Evolutionary conservation across 2,888 invertebrate species (phyloP), one percentile per base, ranked within the genome.

Genomic region (Mechanitis mazaeus): DNA sequence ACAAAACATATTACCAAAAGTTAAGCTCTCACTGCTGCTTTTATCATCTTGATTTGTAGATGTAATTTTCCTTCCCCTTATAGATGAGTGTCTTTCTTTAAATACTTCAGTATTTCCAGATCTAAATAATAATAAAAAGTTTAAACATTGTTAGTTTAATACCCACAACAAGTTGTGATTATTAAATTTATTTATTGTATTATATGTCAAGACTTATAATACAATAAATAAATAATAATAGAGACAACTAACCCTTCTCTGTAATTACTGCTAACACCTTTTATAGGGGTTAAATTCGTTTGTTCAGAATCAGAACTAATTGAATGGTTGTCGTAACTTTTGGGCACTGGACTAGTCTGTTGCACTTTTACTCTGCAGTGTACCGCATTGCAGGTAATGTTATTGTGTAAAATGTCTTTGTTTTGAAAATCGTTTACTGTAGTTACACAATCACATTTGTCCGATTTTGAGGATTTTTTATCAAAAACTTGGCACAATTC

Each of bases 1-100:
- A 31, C 9, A 31, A 9, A 50, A 31, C 20, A 50, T 9, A 28
- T 79, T 82, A 90, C 90, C 88, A 77, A 94, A 93, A 67, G 93
- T 94, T 68, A 96, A 91, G 79, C 96, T 96, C 85, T 96, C 96
- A 68, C 93, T 94, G 79, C 96, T 96, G 84, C 96, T 96, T 73
- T 93, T 92, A 69, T 92, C 93, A 78, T 93, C 93, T 73, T 90
- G 86, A 72, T 91, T 93, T 61, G 87, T 85, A 66, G 92, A 93
- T 75, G 90, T 83, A 31, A 89, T 80, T 74, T 88, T 90, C 64
- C 85, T 81, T 59, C 75, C 69, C 67, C 80, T 75, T 45, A 75
- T 68, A 55, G 79, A 76, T 64, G 76, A 71, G 71, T 82, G 85
- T 68, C 82, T 87, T 54, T 89, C 89, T 78, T 83, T 89, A 63